Conservation (phyloP, 2,888 invertebrate species). For the Cephalotes varians region DNA sequence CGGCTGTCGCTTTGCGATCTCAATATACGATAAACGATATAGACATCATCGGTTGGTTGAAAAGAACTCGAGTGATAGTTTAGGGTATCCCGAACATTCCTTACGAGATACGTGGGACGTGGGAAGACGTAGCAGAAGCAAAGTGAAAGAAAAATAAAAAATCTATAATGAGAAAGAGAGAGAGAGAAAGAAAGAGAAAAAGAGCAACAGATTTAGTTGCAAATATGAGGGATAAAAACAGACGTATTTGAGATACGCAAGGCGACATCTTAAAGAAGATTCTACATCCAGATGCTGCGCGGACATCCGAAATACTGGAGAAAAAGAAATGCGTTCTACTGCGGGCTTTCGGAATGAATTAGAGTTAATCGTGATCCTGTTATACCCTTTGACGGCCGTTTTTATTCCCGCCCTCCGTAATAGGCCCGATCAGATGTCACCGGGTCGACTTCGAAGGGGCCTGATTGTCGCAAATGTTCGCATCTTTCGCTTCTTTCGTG, state of each 20-base stretch:
- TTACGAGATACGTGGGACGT: constrained; percentile 46
- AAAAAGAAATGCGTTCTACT: constrained; percentile 2
- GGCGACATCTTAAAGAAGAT: neutral
- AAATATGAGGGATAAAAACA: constrained; percentile 1
- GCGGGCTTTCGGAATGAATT: neutral
- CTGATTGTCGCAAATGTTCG: constrained; percentile 36
- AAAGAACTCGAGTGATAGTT: neutral
- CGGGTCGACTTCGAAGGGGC: constrained; percentile 3
- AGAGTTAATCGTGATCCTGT: neutral
- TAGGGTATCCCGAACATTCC: neutral
- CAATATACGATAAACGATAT: neutral
- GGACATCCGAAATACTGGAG: neutral
- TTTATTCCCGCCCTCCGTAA: constrained; percentile 45
- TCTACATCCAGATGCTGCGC: neutral
- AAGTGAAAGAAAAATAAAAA: constrained; percentile 12
- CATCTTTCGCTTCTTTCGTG: constrained; percentile 37
- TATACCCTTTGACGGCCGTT: constrained; percentile 5
- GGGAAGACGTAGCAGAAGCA: constrained; percentile 9
- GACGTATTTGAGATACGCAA: neutral
- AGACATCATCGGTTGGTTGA: constrained; percentile 17
- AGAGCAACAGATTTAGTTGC: neutral
- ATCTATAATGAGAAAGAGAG: neutral
- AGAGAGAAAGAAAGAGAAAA: neutral
- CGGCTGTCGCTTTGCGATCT: constrained; percentile 29
- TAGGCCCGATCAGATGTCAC: neutral